A percentile compares a stretch with the other conserved stretches of the same genome.
Conservation (phyloP, 2,888 invertebrate genomes). For the Sphinx pinastri region DNA sequence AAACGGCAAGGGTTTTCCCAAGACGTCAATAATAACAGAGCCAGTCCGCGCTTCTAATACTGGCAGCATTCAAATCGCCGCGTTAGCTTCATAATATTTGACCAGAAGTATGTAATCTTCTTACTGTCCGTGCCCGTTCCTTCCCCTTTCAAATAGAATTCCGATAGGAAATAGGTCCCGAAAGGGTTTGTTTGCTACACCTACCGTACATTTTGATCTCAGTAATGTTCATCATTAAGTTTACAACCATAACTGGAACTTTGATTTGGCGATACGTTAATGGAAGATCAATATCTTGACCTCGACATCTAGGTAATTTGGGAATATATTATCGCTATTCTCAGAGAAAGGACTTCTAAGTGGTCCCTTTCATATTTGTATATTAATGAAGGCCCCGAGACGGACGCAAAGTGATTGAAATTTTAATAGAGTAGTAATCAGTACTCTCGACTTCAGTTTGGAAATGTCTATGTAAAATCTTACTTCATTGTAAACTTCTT, state of each 20-base stretch:
- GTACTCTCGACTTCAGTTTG: not conserved
- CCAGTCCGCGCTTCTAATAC: conserved; percentile 46
- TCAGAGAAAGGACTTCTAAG: not conserved
- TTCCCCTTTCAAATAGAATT: conserved; percentile 63
- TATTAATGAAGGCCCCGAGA: not conserved
- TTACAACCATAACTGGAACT: conserved; percentile 34
- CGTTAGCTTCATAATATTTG: conserved; percentile 64
- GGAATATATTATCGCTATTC: not conserved
- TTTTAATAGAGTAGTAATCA: conserved; percentile 1
- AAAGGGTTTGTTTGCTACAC: conserved; percentile 58
- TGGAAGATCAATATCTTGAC: not conserved
- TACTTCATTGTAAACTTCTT: not conserved
- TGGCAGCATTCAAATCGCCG: conserved; percentile 61
- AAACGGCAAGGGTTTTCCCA: conserved; percentile 47
- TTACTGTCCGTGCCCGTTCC: conserved; percentile 46
- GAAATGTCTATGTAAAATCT: not conserved
- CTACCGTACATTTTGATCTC: conserved; percentile 54
- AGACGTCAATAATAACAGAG: conserved; percentile 50
- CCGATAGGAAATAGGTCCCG: conserved; percentile 56
- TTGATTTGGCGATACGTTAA: conserved; percentile 14
- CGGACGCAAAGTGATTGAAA: not conserved
- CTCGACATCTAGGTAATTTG: not conserved
- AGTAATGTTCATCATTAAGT: conserved; percentile 49
- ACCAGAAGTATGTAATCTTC: conserved; percentile 49
- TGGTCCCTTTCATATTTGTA: not conserved